Evolutionary conservation across 2,113 vertebrate genomes (phyloP), one percentile per base, ranked within the genome.

Genomic region (Seriola dumerili): DNA sequence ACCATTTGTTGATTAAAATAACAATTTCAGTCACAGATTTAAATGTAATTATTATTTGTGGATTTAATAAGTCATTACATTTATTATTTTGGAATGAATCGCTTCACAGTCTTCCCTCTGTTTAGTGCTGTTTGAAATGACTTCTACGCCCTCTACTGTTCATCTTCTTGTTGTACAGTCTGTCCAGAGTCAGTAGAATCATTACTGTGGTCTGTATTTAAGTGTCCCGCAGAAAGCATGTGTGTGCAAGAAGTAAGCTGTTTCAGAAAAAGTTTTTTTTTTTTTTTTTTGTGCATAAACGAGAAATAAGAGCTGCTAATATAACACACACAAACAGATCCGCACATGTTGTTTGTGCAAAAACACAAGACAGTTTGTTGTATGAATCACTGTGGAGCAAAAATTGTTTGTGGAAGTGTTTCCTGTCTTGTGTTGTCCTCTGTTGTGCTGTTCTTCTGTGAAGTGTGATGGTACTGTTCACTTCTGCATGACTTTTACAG

Each of bases 111-210:
- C 61, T 44, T 14, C 17, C 3, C 32, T 61, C 7, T 40, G 36
- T 71, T 32, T 40, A 2, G 13, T 84, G 34, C 64, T 69, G 32
- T 83, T 62, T 72, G 55, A 50, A 13, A 40, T 34, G 59, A 8
- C 36, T 50, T 81, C 40, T 78, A 16, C 65, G 70, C 76, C 86
- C 88, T 69, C 83, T 85, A 9, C 70, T 87, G 80, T 85, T 67
- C 69, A 62, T 66, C 29, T 36, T 72, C 0, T 16, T 50, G 23
- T 42, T 79, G 23, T 81, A 4, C 58, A 38, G 21, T 64, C 62
- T 44, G 8, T 68, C 36, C 29, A 55, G 42, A 67, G 19, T 72
- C n/a, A 11, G 4, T 38, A 8, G 14, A 55, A 29, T 62, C 16
- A 14, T n/a, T 7, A 38, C 52, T 14, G 23, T 4, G 1, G 12